These are phyloP conservation scores for Hiodon alosoides DNA, from an alignment of 2,113 vertebrate species.

Conservation along the genomic window DNA sequence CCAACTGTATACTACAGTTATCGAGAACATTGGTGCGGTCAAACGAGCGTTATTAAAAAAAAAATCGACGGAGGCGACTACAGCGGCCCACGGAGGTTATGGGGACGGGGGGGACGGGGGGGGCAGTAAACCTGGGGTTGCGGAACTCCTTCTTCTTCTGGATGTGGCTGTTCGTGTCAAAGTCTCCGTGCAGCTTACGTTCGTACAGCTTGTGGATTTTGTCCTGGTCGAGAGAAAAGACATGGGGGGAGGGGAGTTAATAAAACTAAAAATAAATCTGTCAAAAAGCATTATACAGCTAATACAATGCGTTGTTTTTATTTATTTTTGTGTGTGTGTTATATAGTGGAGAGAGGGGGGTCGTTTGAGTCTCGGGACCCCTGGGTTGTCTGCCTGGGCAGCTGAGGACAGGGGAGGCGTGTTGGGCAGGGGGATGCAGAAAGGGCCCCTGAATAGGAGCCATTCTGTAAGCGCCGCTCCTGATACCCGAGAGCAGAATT, in stretches of 20 bases:
- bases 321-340: background rate
- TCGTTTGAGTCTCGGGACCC: too few species aligned
- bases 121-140: conserved; percentile 81
- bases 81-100: too few species aligned
- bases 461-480: conserved; percentile 26
- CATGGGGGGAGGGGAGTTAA: conserved; percentile 15
- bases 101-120: too few species aligned
- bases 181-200: conserved; percentile 85
- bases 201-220: conserved; percentile 94
- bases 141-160: conserved; percentile 97
- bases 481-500: conserved; percentile 44
- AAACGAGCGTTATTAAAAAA: background rate
- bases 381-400: background rate
- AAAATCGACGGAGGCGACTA: background rate
- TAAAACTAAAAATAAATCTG: background rate
- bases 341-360: too few species aligned
- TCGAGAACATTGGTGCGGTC: background rate
- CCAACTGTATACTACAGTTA: background rate
- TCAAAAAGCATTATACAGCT: too few species aligned
- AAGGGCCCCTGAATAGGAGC: conserved; percentile 27
- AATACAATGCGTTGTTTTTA: background rate
- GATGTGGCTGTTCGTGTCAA: conserved; percentile 94
- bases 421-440: background rate
- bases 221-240: conserved; percentile 62
- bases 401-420: background rate